Evolutionary conservation across 1,140 invertebrate species (phyloP), one percentile per base, ranked within the genome.

Genomic region (Heliothis virescens): DNA sequence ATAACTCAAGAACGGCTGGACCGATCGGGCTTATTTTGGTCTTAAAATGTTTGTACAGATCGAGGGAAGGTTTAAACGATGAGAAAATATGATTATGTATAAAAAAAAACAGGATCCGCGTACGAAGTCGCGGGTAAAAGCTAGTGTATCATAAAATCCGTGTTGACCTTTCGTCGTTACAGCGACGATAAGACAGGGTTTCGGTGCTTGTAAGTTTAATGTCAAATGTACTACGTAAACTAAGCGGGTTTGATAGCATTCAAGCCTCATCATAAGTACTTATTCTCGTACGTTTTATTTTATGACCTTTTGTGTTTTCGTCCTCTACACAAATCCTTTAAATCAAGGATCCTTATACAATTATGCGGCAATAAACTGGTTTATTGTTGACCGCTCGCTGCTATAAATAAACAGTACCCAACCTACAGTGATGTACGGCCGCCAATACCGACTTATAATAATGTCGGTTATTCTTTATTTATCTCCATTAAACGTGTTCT

Each of bases 151-250:
- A 63, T 76, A 65, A 76, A 76, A 76, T 63, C 60, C 74, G 60
- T 76, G 74, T 76, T 76, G 74, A 76, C 74, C 74, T 76, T 76
- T 65, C 74, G 60, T 76, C 74, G 47, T 76, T 34, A 76, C 74
- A 34, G 50, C 18, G 21, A 60, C 59, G 74, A 76, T 76, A 76
- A 76, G 74, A 21, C 59, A 29, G 59, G 59, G 59, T 76, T 41
- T 55, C 10, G 73, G 74, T 76, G 52, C 74, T 76, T 76, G 60
- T 76, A 65, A 76, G 60, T 65, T 76, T 76, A 76, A 76, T 76
- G 74, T 65, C 60, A 41, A 63, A 76, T 76, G 60, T 76, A 76
- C 74, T 76, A 50, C 52, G 74, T 76, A 53, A 76, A 76, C 74
- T 65, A 63, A 52, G 47, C 21, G 5, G 65, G 60, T 76, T 53